Base-by-base conservation (phyloP, 1,140 invertebrate species). In the Brachionus rotundiformis region DNA sequence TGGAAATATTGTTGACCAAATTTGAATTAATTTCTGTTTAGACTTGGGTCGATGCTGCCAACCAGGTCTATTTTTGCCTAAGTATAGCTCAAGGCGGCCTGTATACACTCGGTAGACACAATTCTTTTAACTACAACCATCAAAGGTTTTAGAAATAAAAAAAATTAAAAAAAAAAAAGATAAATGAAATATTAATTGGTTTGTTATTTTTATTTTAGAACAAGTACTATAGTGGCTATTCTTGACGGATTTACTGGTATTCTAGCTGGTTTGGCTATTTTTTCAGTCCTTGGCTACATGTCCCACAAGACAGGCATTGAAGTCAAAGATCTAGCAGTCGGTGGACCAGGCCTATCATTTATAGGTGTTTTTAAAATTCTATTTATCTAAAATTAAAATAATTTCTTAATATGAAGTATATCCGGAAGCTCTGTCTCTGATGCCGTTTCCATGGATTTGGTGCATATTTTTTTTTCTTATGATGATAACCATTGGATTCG, bases 401-500 rank as follows among this genome's bases (percentile, higher is more conserved):
- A n/a, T n/a, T n/a, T n/a, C n/a, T n/a, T n/a, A n/a, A n/a, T n/a
- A n/a, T n/a, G 3, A 33, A 68, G 95, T 96, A 4, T 97, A 97
- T 87, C 95, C 95, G 0, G 94, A 96, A 86, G 95, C 94, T 5
- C 94, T 98, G 82, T 93, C 95, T 7, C 94, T 93, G 8, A 93
- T 98, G 91, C 91, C 92, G 0, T 93, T 93, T n/a, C 94, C 94
- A 0, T 92, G 94, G 0, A 93, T 98, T 85, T 98, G 95, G 95
- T 94, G 95, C 0, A 92, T 97, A 77, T 93, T 98, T 41, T 98
- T 98, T 90, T 98, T 98, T 87, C 89, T 98, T 39, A 98, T 98
- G 95, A 90, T 98, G 29, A 95, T 98, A 77, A 96, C 96, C 0
- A 90, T 98, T 54, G 96, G 92, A 23, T 85, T 91, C 16, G 91